A percentile compares a stretch with the other conserved stretches of the same genome.
These are phyloP conservation scores for Macropus fuliginosus DNA, from an alignment of 2,797 vertebrate species.

Conservation along the genomic window DNA sequence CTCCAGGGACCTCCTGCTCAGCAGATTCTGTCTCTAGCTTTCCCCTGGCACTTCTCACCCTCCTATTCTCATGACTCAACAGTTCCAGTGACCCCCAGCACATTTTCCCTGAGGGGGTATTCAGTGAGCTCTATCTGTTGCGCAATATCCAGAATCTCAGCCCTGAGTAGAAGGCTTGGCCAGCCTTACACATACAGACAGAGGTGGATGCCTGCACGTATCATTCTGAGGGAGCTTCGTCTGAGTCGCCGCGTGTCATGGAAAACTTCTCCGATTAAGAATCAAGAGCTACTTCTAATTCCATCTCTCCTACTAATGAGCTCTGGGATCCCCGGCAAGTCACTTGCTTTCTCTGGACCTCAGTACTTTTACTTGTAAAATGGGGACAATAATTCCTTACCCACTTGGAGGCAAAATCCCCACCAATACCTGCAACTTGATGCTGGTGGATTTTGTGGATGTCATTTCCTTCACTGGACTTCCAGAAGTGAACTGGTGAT, in stretches of 20 bases:
- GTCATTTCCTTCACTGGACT: background rate
- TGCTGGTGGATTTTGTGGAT: background rate
- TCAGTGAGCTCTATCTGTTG: background rate
- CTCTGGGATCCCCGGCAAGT: background rate
- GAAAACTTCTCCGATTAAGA: background rate
- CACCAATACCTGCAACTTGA: background rate
- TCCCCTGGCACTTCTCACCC: conserved; percentile 1
- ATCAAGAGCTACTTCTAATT: background rate
- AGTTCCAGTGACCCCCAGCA: background rate
- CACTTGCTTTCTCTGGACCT: background rate
- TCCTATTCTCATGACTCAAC: conserved; percentile 40
- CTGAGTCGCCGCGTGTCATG: background rate
- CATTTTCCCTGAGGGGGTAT: conserved; percentile 4
- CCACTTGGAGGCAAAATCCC: background rate
- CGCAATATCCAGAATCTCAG: background rate
- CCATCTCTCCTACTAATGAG: background rate
- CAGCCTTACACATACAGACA: background rate
- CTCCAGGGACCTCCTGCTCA: conserved; percentile 38
- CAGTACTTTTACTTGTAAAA: background rate
- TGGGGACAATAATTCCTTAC: background rate
- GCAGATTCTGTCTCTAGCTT: background rate
- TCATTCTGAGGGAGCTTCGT: background rate
- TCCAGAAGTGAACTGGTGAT: background rate
- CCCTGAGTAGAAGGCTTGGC: background rate
- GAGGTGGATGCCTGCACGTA: background rate